phyloP scores from a whole-genome alignment of 2,888 invertebrate genomes.

The Pantelozetes paolii region DNA sequence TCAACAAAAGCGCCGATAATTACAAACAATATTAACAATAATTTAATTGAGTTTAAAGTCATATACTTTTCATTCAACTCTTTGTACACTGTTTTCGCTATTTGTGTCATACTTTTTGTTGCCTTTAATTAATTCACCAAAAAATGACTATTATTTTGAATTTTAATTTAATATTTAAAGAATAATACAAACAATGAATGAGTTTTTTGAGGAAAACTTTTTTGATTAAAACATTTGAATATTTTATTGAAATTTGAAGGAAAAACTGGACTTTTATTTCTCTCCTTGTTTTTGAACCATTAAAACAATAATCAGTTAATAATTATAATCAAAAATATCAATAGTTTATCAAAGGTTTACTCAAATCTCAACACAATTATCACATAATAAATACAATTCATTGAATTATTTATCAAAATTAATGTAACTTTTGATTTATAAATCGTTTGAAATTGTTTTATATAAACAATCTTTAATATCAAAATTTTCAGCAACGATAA shows the following conservation, averaged over 20 bases:
- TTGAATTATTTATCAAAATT: too few species aligned
- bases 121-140: not conserved
- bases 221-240: not conserved
- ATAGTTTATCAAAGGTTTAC: too few species aligned
- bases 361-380: too few species aligned
- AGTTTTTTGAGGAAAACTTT: not conserved
- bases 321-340: too few species aligned
- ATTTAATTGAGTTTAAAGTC: not conserved
- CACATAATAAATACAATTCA: too few species aligned
- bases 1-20: not conserved
- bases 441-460: too few species aligned
- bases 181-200: not conserved
- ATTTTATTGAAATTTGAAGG: not conserved
- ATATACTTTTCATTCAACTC: not conserved
- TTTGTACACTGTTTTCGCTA: not conserved
- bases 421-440: not conserved
- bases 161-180: not conserved
- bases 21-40: conserved; percentile 3
- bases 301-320: too few species aligned
- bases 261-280: too few species aligned
- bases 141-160: not conserved
- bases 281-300: too few species aligned
- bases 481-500: too few species aligned
- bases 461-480: too few species aligned
- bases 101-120: conserved; percentile 12